Evolutionary conservation across 2,888 invertebrate genomes (phyloP), one percentile per base, ranked within the genome.

Genomic region (Lepidonotus clava): DNA sequence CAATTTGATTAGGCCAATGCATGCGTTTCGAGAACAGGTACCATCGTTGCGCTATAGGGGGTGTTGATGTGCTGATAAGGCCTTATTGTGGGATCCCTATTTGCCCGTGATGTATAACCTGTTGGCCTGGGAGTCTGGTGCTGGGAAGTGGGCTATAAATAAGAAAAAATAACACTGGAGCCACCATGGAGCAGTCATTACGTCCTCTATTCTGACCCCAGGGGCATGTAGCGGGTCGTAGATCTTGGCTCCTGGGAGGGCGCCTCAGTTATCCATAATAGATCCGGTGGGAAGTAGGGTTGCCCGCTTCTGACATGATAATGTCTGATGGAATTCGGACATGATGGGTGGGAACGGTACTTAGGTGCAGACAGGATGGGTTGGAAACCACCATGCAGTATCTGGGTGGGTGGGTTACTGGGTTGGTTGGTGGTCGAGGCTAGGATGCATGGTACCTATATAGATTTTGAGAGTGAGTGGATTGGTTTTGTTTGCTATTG

Each of bases 291-390:
- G 61, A 61, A 61, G 61, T 61, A 24, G 28, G 61, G 61, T 61
- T 28, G 8, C 46, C 46, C 28, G 61, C 28, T 61, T 61, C 28
- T 18, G 61, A 61, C 28, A 28, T 61, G 61, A 61, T 61, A 61
- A 61, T 61, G 61, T 61, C n/a, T 11, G 61, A 61, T 61, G 61
- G 61, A 32, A 61, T 61, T 61, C 11, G 24, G 61, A 61, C 61
- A 24, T 61, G 61, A 61, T 61, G 61, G 28, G 28, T 11, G 61
- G 61, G 61, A 32, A 28, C 28, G 61, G 24, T 32, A 61, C 61
- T 61, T 11, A 32, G 28, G 61, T n/a, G n/a, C n/a, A n/a, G n/a
- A n/a, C n/a, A n/a, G n/a, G n/a, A n/a, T n/a, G n/a, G n/a, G n/a
- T n/a, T n/a, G n/a, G n/a, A n/a, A n/a, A n/a, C n/a, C n/a, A n/a